Base-by-base conservation (phyloP, 2,113 vertebrate species). In the Bos indicus region DNA sequence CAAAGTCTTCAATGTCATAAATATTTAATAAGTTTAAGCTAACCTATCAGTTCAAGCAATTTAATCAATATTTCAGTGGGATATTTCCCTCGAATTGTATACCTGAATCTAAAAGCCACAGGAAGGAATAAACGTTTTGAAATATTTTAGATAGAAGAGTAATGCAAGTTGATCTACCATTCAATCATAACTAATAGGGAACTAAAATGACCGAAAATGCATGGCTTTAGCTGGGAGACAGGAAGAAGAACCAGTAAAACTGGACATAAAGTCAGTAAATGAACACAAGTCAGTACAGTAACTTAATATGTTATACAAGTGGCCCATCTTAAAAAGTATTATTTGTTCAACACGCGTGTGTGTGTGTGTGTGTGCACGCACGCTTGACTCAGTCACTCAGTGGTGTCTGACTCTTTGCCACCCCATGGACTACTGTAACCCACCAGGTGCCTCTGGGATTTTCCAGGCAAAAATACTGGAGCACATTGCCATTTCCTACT, bases 161-260 rank as follows among this genome's bases (percentile, higher is more conserved):
- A 13, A 0, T 4, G 4, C 4, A 16, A 3, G 21, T 0, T 2
- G 26, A 13, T 2, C 21, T 33, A 4, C 21, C 28, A 2, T 8
- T 10, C 26, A 1, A 0, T 13, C 10, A 1, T 3, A 6, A 26
- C 8, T 17, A 11, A 1, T 2, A 3, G 5, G 19, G 3, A 11
- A 23, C 6, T 0, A 4, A 36, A 12, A 0, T 1, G 30, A 12
- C 5, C 2, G 3, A 17, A 15, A 7, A 2, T 0, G 1, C 0
- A 4, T 1, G 33, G 36, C 5, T 2, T 28, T 0, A 17, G 87
- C n/a, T 54, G 28, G 36, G n/a, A 83, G 51, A 30, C 51, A 48
- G n/a, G 40, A 26, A 28, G 80, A 33, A 12, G 6, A 1, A 6
- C 9, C 46, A 5, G 2, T 2, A 48, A 28, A 17, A 2, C 40